These are phyloP conservation scores for Melanaphis sacchari DNA, from an alignment of 1,140 invertebrate species.

Conservation along the genomic window DNA sequence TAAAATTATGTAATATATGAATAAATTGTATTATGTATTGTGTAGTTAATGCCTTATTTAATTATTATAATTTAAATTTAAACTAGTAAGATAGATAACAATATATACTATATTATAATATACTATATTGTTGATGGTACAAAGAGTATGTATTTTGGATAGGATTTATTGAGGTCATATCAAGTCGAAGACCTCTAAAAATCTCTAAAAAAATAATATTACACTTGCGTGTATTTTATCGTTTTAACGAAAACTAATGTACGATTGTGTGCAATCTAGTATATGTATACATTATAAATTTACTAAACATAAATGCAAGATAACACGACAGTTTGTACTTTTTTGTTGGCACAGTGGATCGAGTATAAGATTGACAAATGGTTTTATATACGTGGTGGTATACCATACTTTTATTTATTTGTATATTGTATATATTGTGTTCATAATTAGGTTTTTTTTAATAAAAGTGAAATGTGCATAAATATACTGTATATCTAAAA, in stretches of 20 bases:
- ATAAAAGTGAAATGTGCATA: not conserved
- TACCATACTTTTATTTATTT: not conserved
- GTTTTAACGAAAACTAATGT: slow-evolving; percentile 22
- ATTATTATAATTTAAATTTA: not conserved
- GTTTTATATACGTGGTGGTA: not conserved
- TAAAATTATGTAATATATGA: not conserved
- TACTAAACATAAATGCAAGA: slow-evolving; percentile 11
- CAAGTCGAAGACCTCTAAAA: slow-evolving; percentile 1
- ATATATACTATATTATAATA: not conserved
- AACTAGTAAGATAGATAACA: not conserved
- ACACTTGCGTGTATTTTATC: slow-evolving; percentile 13
- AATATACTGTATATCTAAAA: not conserved
- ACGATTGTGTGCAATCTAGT: not conserved
- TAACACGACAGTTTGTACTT: slow-evolving; percentile 16
- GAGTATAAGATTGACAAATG: not conserved
- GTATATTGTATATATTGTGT: not conserved
- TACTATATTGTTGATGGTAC: not conserved
- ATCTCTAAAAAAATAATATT: slow-evolving; percentile 4
- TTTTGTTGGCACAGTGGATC: not conserved
- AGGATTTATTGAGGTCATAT: not conserved
- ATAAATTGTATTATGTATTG: not conserved
- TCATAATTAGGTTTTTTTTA: not conserved
- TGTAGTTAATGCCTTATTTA: not conserved
- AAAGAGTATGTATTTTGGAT: not conserved
- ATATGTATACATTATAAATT: not conserved